Percentiles rank a stretch among this genome's conserved stretches.
These are phyloP conservation scores for Iselma pallidipennis DNA, from an alignment of 2,888 invertebrate genomes.

Conservation along the genomic window DNA sequence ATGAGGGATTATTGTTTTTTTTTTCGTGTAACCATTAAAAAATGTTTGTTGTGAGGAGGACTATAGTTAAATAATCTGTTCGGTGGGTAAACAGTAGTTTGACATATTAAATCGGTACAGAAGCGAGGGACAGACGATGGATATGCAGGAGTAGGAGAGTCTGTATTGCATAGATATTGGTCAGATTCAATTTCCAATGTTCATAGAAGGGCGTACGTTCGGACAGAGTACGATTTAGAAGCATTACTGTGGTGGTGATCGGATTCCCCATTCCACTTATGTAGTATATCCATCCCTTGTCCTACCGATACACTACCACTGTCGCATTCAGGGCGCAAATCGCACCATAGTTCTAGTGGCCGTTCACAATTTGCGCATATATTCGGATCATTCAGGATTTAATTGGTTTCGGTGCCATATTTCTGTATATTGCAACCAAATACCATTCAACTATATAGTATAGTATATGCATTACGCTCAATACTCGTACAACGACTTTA, in stretches of 20 bases:
- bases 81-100: slow-evolving; percentile 53
- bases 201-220: slow-evolving; percentile 45
- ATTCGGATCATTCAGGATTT: slow-evolving; percentile 48
- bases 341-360: slow-evolving; percentile 28
- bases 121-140: slow-evolving; percentile 38
- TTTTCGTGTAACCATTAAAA: slow-evolving; percentile 22
- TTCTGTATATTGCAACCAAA: slow-evolving; percentile 43
- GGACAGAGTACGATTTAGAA: slow-evolving; percentile 45
- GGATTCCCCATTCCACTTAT: slow-evolving; percentile 46
- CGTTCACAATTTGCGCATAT: slow-evolving; percentile 32
- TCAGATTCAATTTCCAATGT: slow-evolving; percentile 57
- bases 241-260: slow-evolving; percentile 51
- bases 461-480: slow-evolving; percentile 28
- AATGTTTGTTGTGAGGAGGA: slow-evolving; percentile 47
- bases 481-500: slow-evolving; percentile 34
- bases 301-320: slow-evolving; percentile 21
- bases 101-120: slow-evolving; percentile 50
- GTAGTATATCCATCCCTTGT: slow-evolving; percentile 16
- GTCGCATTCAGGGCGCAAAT: slow-evolving; percentile 25
- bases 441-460: slow-evolving; percentile 26
- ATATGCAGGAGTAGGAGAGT: slow-evolving; percentile 47
- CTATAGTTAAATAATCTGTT: slow-evolving; percentile 53
- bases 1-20: too few species aligned
- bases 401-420: slow-evolving; percentile 51
- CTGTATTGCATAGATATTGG: slow-evolving; percentile 51